Evolutionary conservation across 1,140 invertebrate genomes (phyloP).

Genomic region (Linepithema humile): DNA sequence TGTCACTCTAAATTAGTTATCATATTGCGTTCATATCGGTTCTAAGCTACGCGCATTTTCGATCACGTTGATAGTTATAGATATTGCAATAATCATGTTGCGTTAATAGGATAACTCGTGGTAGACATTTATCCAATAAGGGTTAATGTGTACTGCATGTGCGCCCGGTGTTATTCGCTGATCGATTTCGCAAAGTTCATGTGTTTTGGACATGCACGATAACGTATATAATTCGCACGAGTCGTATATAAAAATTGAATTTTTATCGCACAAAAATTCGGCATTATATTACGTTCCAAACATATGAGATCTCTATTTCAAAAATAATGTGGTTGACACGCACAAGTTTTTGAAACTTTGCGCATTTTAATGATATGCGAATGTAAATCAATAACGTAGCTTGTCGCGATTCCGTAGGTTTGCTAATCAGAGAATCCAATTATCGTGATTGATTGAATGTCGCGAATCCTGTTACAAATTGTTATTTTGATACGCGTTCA

Average conservation of each 20-base stretch:
- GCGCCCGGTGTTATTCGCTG: not conserved
- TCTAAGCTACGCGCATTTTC: slow-evolving; percentile 21
- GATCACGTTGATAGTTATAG: slow-evolving; percentile 6
- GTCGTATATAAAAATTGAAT: not conserved
- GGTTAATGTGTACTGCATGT: slow-evolving; percentile 25
- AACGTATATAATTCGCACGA: not conserved
- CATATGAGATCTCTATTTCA: not conserved
- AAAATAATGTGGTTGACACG: not conserved
- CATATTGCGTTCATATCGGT: not conserved
- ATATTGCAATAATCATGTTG: slow-evolving; percentile 13
- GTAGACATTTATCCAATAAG: slow-evolving; percentile 2
- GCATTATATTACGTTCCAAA: not conserved
- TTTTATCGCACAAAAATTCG: not conserved
- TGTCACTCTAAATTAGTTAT: slow-evolving; percentile 43
- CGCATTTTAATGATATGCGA: not conserved
- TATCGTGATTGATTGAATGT: not conserved
- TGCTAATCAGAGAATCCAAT: not conserved
- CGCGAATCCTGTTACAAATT: not conserved
- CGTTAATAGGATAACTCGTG: slow-evolving; percentile 6
- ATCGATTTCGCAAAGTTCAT: not conserved
- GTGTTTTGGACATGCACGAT: not conserved
- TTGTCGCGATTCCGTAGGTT: not conserved
- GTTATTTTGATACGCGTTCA: not conserved
- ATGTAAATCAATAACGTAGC: not conserved
- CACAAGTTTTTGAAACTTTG: not conserved